phyloP scores from a whole-genome alignment of 2,888 invertebrate genomes.

The Lacanobia oleracea region DNA sequence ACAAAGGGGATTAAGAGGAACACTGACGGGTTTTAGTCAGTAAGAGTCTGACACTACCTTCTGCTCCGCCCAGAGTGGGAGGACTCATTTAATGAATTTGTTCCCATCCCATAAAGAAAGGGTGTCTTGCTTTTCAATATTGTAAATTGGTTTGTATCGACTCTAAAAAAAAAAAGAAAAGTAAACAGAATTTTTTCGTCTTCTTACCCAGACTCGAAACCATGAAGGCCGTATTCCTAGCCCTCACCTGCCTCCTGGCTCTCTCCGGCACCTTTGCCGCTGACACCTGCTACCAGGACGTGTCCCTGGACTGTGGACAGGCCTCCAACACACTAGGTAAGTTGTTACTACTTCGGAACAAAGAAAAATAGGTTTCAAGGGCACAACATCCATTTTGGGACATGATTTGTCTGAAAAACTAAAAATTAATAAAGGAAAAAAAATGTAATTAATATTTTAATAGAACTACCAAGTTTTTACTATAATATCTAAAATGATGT shows the following conservation, averaged over 20 bases:
- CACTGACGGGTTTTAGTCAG: too few species aligned
- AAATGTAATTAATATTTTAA: too few species aligned
- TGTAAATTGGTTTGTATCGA: too few species aligned
- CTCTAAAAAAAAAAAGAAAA: background rate
- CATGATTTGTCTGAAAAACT: background rate
- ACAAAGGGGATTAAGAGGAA: too few species aligned
- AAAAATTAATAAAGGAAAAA: too few species aligned
- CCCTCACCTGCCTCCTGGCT: constrained; percentile 84
- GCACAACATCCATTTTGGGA: background rate
- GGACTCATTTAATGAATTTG: too few species aligned
- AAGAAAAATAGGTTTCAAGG: background rate
- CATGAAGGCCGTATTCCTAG: constrained; percentile 91
- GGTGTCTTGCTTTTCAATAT: background rate
- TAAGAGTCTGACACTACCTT: too few species aligned
- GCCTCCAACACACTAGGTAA: constrained; percentile 84
- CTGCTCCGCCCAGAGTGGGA: too few species aligned
- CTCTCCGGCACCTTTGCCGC: constrained; percentile 87
- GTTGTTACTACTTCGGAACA: constrained; percentile 33
- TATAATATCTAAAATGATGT: background rate
- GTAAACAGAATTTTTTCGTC: background rate
- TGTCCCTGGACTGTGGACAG: constrained; percentile 90
- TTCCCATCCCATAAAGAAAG: too few species aligned
- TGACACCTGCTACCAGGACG: constrained; percentile 92
- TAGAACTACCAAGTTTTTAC: background rate
- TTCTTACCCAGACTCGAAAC: constrained; percentile 72